phyloP scores from a whole-genome alignment of 2,113 vertebrate species.

The Rhynchomys soricoides region DNA sequence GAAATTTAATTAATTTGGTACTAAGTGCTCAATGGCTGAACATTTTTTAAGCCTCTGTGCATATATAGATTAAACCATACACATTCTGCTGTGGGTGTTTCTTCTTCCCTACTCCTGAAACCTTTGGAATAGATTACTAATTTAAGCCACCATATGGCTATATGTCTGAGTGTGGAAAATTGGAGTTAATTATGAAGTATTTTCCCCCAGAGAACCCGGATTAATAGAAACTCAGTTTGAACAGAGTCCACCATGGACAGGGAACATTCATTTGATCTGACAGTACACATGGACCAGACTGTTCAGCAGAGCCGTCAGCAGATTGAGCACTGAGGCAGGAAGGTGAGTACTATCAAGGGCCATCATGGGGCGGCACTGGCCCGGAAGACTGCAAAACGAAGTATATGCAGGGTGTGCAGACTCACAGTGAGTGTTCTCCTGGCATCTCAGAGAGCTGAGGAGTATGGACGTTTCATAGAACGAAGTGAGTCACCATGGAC shows the following conservation, averaged over 20 bases:
- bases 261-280: background rate
- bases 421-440: fast-evolving
- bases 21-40: background rate
- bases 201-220: background rate
- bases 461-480: fast-evolving
- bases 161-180: background rate
- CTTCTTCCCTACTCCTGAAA: background rate
- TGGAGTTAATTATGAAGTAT: background rate
- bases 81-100: background rate
- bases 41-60: background rate
- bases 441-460: fast-evolving
- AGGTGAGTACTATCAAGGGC: background rate
- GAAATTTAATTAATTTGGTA: background rate
- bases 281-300: background rate
- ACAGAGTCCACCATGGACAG: background rate
- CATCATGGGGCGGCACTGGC: background rate
- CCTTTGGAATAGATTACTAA: background rate
- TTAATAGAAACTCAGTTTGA: background rate
- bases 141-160: background rate
- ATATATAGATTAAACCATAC: background rate
- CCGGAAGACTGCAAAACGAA: background rate
- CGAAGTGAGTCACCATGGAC: no score
- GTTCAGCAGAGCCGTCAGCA: no score
- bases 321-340: background rate
- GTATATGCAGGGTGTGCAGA: background rate